phyloP scores from a whole-genome alignment of 2,888 invertebrate genomes.

The Quadroppia sp. region DNA sequence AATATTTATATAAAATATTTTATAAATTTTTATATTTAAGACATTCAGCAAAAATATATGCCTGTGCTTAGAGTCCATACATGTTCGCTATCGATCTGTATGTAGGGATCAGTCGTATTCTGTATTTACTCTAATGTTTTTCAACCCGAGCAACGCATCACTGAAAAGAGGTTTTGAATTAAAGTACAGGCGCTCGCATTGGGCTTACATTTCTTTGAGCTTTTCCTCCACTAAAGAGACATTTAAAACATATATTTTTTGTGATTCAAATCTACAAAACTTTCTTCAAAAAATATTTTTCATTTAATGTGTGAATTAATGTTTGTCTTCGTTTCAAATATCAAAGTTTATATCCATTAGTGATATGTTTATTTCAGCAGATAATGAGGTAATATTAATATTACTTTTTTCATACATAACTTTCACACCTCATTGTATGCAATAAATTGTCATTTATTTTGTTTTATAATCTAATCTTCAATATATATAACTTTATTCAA shows the following conservation, averaged over 20 bases:
- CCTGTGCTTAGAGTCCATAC: neutral
- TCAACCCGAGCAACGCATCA: neutral
- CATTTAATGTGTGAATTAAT: neutral
- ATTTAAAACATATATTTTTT: neutral
- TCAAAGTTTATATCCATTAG: constrained; percentile 3
- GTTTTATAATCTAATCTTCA: neutral
- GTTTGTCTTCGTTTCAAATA: constrained; percentile 13
- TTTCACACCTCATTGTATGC: neutral
- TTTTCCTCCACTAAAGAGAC: neutral
- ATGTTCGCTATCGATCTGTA: neutral
- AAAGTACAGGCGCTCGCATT: neutral
- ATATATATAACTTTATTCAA: neutral
- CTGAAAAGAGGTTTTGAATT: neutral
- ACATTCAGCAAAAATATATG: neutral
- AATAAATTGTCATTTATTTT: neutral
- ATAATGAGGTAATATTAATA: constrained; percentile 11
- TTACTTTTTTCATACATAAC: neutral
- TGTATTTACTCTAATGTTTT: neutral
- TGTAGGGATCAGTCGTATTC: neutral
- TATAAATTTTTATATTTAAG: neutral
- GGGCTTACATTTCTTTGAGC: neutral
- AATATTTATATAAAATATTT: too few relatives aligned
- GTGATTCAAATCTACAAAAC: neutral
- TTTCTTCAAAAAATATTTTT: neutral
- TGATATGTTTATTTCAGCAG: constrained; percentile 2